A percentile compares a stretch with the other conserved stretches of the same genome.
Conservation (phyloP, 2,888 invertebrate genomes). For the Endomychus coccineus region DNA sequence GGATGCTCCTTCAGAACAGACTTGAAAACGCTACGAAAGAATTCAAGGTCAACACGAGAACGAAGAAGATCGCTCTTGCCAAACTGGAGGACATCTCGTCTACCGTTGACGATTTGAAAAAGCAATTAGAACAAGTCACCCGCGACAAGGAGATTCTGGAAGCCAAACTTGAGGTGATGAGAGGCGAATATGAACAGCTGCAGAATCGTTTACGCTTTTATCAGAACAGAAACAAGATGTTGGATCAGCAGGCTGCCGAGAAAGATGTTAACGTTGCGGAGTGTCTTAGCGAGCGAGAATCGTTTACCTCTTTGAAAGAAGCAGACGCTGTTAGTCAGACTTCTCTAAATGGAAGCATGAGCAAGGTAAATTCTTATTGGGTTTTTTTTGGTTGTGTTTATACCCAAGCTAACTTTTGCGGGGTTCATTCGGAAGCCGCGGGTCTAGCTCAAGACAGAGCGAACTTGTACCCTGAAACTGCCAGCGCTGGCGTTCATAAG, state of each 20-base stretch:
- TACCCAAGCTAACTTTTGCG: no score
- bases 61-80: conserved; percentile 33
- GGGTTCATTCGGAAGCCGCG: no score
- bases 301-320: no score
- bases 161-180: conserved; percentile 30
- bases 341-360: conserved; percentile 6
- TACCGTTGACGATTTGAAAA: conserved; percentile 24
- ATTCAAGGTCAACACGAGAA: conserved; percentile 34
- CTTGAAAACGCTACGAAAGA: conserved; percentile 37
- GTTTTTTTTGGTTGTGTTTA: no score
- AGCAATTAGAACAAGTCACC: conserved; percentile 29
- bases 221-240: conserved; percentile 6
- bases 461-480: no score
- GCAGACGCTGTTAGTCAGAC: conserved; percentile 6
- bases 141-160: conserved; percentile 34
- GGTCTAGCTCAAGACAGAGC: no score
- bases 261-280: conserved; percentile 21
- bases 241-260: conserved; percentile 20
- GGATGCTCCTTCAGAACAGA: conserved; percentile 29
- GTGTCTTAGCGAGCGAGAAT: not conserved
- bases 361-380: no score
- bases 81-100: conserved; percentile 34
- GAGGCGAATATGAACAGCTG: conserved; percentile 31
- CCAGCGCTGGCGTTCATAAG: no score
- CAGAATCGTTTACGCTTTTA: conserved; percentile 26